Conservation (phyloP, 2,888 invertebrate species). For the Gisinianus flammeolus region DNA sequence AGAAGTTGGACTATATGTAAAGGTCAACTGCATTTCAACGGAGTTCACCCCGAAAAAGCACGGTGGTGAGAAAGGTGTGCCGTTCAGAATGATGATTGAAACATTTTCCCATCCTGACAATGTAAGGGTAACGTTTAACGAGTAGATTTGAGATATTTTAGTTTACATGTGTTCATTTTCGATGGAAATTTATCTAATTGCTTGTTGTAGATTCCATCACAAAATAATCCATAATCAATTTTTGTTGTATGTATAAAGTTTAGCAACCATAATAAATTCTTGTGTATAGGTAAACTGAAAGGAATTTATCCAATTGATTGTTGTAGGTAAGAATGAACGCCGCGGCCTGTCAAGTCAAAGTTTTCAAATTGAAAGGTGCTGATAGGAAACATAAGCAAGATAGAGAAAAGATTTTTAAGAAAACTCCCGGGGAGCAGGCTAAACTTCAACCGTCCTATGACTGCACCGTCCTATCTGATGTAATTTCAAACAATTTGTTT, state of each 20-base stretch:
- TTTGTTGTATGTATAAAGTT: too few relatives aligned
- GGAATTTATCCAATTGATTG: too few relatives aligned
- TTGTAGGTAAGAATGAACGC: constrained; percentile 78
- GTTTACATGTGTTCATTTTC: too few relatives aligned
- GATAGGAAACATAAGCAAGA: constrained; percentile 97
- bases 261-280: too few relatives aligned
- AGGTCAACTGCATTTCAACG: constrained; percentile 95
- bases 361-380: constrained; percentile 85
- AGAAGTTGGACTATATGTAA: constrained; percentile 92
- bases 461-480: constrained; percentile 90
- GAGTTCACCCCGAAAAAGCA: constrained; percentile 98
- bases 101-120: constrained; percentile 72
- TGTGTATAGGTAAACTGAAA: too few relatives aligned
- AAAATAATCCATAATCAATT: too few relatives aligned
- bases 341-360: constrained; percentile 96
- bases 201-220: too few relatives aligned
- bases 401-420: constrained; percentile 87
- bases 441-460: constrained; percentile 96
- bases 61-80: constrained; percentile 97
- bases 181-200: too few relatives aligned
- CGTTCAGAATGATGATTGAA: constrained; percentile 93
- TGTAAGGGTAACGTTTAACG: too few relatives aligned
- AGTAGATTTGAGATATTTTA: too few relatives aligned
- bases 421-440: constrained; percentile 81
- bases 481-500: constrained; percentile 63